Evolutionary conservation across 2,113 vertebrate genomes (phyloP).

Genomic region (Calcarius ornatus): DNA sequence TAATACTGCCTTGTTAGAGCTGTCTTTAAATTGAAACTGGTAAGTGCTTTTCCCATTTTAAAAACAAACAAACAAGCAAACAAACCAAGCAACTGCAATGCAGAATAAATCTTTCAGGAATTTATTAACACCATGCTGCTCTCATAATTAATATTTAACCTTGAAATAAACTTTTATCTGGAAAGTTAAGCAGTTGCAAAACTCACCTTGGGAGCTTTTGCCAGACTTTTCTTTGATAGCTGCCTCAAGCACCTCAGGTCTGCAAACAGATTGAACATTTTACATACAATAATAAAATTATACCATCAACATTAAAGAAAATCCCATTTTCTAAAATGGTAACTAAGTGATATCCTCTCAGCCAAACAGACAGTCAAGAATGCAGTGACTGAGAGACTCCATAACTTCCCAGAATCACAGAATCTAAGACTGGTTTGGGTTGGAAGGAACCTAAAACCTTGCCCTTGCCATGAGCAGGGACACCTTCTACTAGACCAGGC

Average conservation of each 20-base stretch:
- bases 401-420: neutral
- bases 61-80: neutral
- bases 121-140: neutral
- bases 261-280: constrained; percentile 56
- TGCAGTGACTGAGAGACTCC: neutral
- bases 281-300: neutral
- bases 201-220: constrained; percentile 72
- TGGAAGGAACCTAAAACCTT: neutral
- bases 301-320: neutral
- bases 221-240: constrained; percentile 71
- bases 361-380: neutral
- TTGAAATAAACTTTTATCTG: neutral
- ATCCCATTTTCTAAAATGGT: neutral
- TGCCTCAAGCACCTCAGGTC: constrained; percentile 76
- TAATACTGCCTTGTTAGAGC: neutral
- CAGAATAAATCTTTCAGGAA: neutral
- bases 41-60: neutral
- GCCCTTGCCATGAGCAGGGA: neutral
- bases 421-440: neutral
- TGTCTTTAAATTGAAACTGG: neutral
- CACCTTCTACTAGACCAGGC: neutral
- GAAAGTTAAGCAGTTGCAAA: neutral
- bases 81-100: neutral
- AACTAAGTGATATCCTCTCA: neutral
- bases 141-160: neutral